These are phyloP conservation scores for Agrenia bidenticulata DNA, from an alignment of 2,888 invertebrate species.

Conservation along the genomic window DNA sequence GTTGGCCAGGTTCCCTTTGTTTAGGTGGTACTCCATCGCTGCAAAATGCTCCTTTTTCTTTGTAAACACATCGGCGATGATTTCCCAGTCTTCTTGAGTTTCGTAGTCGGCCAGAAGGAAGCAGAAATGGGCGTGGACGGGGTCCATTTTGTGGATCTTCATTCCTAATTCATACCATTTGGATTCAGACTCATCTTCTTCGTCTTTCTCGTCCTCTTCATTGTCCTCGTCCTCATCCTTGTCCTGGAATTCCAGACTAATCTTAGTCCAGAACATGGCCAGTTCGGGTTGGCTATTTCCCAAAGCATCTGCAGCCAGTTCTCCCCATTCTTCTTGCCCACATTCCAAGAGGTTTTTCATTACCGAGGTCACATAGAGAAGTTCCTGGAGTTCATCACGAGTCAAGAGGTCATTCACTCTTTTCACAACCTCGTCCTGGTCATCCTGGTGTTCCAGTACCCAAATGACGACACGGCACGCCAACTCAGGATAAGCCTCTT, in stretches of 20 bases:
- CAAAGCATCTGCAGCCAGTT: slow-evolving; percentile 32
- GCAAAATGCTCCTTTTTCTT: slow-evolving; percentile 33
- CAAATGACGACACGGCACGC: slow-evolving; percentile 26
- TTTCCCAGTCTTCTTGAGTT: slow-evolving; percentile 26
- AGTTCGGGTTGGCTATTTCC: slow-evolving; percentile 33
- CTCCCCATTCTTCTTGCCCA: slow-evolving; percentile 28
- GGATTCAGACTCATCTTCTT: neutral
- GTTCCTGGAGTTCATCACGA: slow-evolving; percentile 34
- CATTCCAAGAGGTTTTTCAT: slow-evolving; percentile 37
- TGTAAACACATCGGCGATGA: slow-evolving; percentile 31
- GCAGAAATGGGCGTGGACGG: slow-evolving; percentile 41
- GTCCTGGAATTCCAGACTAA: slow-evolving; percentile 27
- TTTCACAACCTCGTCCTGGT: slow-evolving; percentile 27
- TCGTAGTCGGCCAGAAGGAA: slow-evolving; percentile 33
- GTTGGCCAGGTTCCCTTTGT: slow-evolving; percentile 23
- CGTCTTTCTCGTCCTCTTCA: slow-evolving; percentile 11
- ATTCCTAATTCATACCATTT: slow-evolving; percentile 40
- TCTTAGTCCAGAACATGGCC: slow-evolving; percentile 46
- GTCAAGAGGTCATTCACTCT: slow-evolving; percentile 34
- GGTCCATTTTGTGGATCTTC: slow-evolving; percentile 30
- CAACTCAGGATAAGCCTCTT: slow-evolving; percentile 6
- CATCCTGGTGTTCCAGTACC: slow-evolving; percentile 30
- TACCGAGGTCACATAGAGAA: slow-evolving; percentile 34
- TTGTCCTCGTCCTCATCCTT: slow-evolving; percentile 14
- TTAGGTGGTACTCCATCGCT: slow-evolving; percentile 36